Evolutionary conservation across 1,140 invertebrate genomes (phyloP), one percentile per base, ranked within the genome.

Genomic region (Leptinotarsa undecemlineata): DNA sequence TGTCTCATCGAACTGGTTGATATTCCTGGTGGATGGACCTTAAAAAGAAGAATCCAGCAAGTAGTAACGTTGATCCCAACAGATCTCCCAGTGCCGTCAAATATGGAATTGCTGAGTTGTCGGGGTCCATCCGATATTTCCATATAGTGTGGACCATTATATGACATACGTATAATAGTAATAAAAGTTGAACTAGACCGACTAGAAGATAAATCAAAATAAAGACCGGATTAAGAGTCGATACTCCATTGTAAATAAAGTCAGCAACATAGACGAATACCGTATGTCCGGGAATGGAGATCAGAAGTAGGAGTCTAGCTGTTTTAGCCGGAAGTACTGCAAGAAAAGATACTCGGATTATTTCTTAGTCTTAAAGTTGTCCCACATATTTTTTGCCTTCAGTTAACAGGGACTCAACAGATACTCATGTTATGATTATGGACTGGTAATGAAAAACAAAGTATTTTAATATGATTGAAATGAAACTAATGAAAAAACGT

Each of bases 41-140:
- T 3, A 98, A 89, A 75, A 96, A 90, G 73, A 92, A 87, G 84
- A 98, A 98, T n/a, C 95, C 93, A 3, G 92, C 79, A 2, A 93
- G 92, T 17, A 99, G 86, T 77, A 99, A 90, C 33, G 92, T 89
- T 3, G 96, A 96, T 19, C 97, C 97, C 1, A 97, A 87, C 3
- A 99, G 89, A 86, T 99, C 97, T 19, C 97, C 97, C 1, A 98
- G 82, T 2, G 97, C 95, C 3, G 97, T 99, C 64, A 98, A 88
- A 86, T 97, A 98, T 2, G 97, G 97, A 76, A 99, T 98, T 19
- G 96, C 94, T n/a, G 95, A 95, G 85, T 97, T 99, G 84, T 99
- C 97, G 2, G 97, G 97, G 87, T 99, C 96, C 77, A 96, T 94
- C 82, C 93, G 93, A 79, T 87, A 88, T 76, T 90, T 90, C 97